phyloP scores from a whole-genome alignment of 2,113 vertebrate genomes.

The Colaptes auratus region DNA sequence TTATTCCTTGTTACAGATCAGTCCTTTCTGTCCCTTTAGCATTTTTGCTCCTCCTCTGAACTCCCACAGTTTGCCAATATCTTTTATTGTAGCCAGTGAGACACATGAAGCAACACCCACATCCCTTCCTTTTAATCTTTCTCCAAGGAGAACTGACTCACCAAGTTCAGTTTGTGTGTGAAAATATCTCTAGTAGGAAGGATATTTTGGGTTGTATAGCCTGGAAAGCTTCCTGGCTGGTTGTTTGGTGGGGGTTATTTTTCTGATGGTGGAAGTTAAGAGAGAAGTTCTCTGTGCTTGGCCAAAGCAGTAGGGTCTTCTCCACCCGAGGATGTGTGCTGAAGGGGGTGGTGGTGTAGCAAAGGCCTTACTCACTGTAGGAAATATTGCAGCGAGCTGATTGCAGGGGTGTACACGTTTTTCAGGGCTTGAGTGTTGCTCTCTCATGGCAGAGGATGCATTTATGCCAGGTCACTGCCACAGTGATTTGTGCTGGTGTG shows the following conservation, averaged over 20 bases:
- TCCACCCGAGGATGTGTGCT: neutral
- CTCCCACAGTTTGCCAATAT: slow-evolving; percentile 43
- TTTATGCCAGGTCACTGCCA: slow-evolving; percentile 57
- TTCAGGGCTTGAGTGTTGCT: neutral
- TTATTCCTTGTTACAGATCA: neutral
- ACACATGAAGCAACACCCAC: slow-evolving; percentile 44
- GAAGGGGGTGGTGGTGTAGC: neutral
- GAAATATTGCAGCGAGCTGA: neutral
- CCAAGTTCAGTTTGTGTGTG: neutral
- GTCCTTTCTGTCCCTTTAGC: neutral
- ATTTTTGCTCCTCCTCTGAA: slow-evolving; percentile 20
- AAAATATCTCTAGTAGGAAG: slow-evolving; percentile 35
- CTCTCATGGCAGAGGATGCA: neutral
- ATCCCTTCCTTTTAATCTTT: slow-evolving; percentile 5
- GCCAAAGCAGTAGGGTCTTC: neutral
- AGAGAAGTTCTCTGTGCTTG: neutral
- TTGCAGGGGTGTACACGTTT: neutral
- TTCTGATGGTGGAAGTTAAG: neutral
- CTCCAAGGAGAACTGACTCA: slow-evolving; percentile 58
- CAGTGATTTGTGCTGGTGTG: neutral
- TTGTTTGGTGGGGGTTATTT: neutral
- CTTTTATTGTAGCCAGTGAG: slow-evolving; percentile 43
- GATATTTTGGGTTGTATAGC: slow-evolving; percentile 13
- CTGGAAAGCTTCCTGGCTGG: neutral
- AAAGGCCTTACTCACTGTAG: neutral